phyloP scores from a whole-genome alignment of 2,888 invertebrate genomes.

The Scrobipalpa costella region DNA sequence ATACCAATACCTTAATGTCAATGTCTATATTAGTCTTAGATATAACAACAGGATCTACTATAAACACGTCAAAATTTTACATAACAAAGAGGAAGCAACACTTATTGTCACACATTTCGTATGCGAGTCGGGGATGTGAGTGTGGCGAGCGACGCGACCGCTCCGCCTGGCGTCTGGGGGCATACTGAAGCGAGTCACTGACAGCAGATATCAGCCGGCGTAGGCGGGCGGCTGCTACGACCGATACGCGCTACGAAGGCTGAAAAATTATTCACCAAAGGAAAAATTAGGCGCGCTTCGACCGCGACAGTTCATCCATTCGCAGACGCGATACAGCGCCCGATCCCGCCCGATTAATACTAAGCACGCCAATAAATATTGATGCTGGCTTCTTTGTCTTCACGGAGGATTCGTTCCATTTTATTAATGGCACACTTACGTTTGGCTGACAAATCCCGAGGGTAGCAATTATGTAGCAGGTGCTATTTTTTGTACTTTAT shows the following conservation, averaged over 20 bases:
- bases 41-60: slow-evolving; percentile 40
- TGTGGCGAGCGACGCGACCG: slow-evolving; percentile 61
- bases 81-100: slow-evolving; percentile 77
- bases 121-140: slow-evolving; percentile 55
- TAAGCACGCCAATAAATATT: slow-evolving; percentile 80
- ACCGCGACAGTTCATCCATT: slow-evolving; percentile 74
- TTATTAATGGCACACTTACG: slow-evolving; percentile 74
- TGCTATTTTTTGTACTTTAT: slow-evolving; percentile 28
- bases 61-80: slow-evolving; percentile 61
- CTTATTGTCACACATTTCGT: slow-evolving; percentile 80
- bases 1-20: slow-evolving; percentile 33
- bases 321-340: slow-evolving; percentile 63
- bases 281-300: slow-evolving; percentile 69
- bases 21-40: slow-evolving; percentile 28
- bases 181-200: slow-evolving; percentile 55
- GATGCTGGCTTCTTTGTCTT: slow-evolving; percentile 77
- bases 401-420: slow-evolving; percentile 70
- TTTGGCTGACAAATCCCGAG: slow-evolving; percentile 66
- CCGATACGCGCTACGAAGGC: slow-evolving; percentile 57
- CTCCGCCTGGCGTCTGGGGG: slow-evolving; percentile 56
- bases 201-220: slow-evolving; percentile 49
- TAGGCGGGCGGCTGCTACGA: slow-evolving; percentile 63
- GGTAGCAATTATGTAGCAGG: slow-evolving; percentile 28
- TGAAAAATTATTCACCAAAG: slow-evolving; percentile 59
- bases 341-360: slow-evolving; percentile 77